Evolutionary conservation across 2,888 invertebrate genomes (phyloP).

Genomic region (Biston stratarius): DNA sequence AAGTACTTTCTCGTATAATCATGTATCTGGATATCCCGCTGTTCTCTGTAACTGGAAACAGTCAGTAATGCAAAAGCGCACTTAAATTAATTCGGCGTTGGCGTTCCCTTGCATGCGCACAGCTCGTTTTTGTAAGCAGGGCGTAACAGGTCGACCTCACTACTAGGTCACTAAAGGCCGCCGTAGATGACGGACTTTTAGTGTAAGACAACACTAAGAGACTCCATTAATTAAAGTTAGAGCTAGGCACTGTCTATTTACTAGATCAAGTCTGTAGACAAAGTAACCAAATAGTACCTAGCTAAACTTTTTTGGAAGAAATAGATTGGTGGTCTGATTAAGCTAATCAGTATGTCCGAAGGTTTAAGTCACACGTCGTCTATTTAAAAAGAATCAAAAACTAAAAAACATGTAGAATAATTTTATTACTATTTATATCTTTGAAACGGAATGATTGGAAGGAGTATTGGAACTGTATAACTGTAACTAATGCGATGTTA

Average conservation of each 20-base stretch:
- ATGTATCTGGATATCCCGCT: conserved; percentile 51
- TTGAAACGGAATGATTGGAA: too few relatives aligned
- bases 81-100: conserved; percentile 67
- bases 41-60: conserved; percentile 26
- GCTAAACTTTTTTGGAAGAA: too few relatives aligned
- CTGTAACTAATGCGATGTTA: too few relatives aligned
- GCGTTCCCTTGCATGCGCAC: conserved; percentile 68
- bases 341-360: too few relatives aligned
- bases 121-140: conserved; percentile 66
- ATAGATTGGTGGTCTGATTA: too few relatives aligned
- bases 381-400: too few relatives aligned
- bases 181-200: background rate
- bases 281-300: too few relatives aligned
- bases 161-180: conserved; percentile 60
- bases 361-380: too few relatives aligned
- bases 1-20: too few relatives aligned
- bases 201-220: background rate
- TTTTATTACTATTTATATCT: too few relatives aligned
- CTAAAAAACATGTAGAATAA: too few relatives aligned
- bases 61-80: conserved; percentile 60
- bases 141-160: conserved; percentile 75
- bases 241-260: background rate
- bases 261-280: background rate
- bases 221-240: background rate
- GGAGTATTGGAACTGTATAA: too few relatives aligned